Evolutionary conservation across 2,113 vertebrate species (phyloP), one percentile per base, ranked within the genome.

Genomic region (Stomatorhinus ivindoensis): DNA sequence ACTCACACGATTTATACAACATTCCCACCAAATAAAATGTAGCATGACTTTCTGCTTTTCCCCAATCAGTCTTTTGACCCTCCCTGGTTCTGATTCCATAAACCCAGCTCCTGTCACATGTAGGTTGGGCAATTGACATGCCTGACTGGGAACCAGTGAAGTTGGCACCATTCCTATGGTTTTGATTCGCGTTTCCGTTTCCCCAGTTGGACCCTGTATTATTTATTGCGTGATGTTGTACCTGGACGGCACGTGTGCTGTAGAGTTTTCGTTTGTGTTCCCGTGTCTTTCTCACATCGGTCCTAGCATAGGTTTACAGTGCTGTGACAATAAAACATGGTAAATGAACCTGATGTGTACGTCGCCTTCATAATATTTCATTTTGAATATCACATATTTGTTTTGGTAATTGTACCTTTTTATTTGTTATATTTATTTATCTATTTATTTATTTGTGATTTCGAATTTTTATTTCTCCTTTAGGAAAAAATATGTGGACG

Each of bases 271-370:
- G n/a, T 91, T 91, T 91, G 85, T 90, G 87, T 93, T 88, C 92
- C 47, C 88, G 35, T 89, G 51, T 86, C 24, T 80, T 17, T 92
- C 90, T 92, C 90, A 19, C 90, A 89, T 88, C 88, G 84, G 90
- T 92, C 90, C 88, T 90, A 86, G 91, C 91, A 91, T 83, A 93
- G 93, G 91, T 93, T 92, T 90, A 50, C 39, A 92, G 89, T 89
- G 69, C 69, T 92, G 90, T 92, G 89, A 89, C 91, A 95, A 93
- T 94, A 94, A 95, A 94, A 89, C 42, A 19, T 73, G 17, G 48
- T 90, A 92, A 89, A 86, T 88, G 80, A 92, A 35, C 48, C 82
- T 85, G 24, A 21, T 86, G 48, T 86, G 85, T 35, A 31, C n/a
- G 47, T 47, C 15, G n/a, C 35, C 50, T 87, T 87, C 73, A 17